Evolutionary conservation across 2,113 vertebrate genomes (phyloP).

Genomic region (Gymnogyps californianus): DNA sequence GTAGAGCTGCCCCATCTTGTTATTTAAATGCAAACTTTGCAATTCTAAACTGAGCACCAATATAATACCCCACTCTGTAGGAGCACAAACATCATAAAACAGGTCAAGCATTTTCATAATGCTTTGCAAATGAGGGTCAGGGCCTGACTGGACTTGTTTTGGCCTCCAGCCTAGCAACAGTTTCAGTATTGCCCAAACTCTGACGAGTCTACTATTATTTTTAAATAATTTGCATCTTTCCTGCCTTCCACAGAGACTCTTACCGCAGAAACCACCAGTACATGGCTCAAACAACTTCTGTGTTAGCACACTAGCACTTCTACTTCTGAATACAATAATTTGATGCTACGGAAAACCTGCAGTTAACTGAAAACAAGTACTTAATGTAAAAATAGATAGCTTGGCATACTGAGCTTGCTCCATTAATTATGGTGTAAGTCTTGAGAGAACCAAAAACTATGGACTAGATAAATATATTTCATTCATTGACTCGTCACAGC

Average conservation of each 20-base stretch:
- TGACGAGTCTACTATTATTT: background rate
- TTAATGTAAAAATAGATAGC: background rate
- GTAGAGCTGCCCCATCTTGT: background rate
- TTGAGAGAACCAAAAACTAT: background rate
- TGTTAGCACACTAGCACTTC: background rate
- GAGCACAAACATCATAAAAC: background rate
- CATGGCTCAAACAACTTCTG: background rate
- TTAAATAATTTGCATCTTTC: background rate
- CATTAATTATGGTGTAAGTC: background rate
- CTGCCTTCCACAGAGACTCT: background rate
- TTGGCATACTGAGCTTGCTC: background rate
- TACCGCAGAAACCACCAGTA: background rate
- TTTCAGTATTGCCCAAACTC: conserved; percentile 26
- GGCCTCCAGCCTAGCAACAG: conserved; percentile 55
- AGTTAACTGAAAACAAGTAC: background rate
- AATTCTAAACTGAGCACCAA: background rate
- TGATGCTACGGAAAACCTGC: background rate
- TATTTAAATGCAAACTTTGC: conserved; percentile 1
- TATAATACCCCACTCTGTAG: background rate
- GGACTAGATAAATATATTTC: background rate
- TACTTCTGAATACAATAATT: background rate
- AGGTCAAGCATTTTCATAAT: conserved; percentile 36
- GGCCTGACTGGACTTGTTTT: conserved; percentile 50
- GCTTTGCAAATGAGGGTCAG: conserved; percentile 34
- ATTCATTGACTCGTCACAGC: background rate